Evolutionary conservation across 2,888 invertebrate genomes (phyloP), one percentile per base, ranked within the genome.

Genomic region (Augiades crinisus): DNA sequence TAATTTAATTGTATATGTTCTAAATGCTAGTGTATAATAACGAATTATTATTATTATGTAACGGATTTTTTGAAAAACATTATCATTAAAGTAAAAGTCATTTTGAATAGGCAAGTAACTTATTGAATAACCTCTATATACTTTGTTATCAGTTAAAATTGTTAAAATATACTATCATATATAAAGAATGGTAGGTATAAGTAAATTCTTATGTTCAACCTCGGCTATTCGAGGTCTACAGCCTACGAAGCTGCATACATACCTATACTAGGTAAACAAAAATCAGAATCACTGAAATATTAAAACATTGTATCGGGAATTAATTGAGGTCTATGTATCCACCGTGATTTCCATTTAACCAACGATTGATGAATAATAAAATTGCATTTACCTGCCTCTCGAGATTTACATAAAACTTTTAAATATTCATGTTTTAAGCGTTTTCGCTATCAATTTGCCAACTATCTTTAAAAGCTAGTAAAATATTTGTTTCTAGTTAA

Each of bases 301-400:
- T 4, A 27, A 27, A 27, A 10, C 4, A 27, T 33, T 33, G 30
- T 33, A 14, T 33, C 13, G 31, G 12, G 31, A 33, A 27, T 27
- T 27, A 27, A 27, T 27, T 10, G 27, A 27, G 27, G 27, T n/a
- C 10, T 10, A 27, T 10, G 27, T 27, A 27, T 27, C 27, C 27
- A 27, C 27, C 10, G 27, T 27, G 27, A 10, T 10, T 27, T 27
- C 27, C 27, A 27, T 27, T 27, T 27, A 27, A 27, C 27, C 7
- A 13, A 13, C 38, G 38, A 38, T 22, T 22, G 22, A 8, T 38
- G 38, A 38, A 38, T 38, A 38, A 22, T 38, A 27, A 27, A 27
- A 27, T 27, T 27, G 10, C 27, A 27, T 27, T 27, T 10, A 27
- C 27, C 27, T 10, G 10, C 27, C 27, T 27, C 27, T 27, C 27